phyloP scores from a whole-genome alignment of 2,888 invertebrate genomes.

The Nematopogon swammerdamellus region DNA sequence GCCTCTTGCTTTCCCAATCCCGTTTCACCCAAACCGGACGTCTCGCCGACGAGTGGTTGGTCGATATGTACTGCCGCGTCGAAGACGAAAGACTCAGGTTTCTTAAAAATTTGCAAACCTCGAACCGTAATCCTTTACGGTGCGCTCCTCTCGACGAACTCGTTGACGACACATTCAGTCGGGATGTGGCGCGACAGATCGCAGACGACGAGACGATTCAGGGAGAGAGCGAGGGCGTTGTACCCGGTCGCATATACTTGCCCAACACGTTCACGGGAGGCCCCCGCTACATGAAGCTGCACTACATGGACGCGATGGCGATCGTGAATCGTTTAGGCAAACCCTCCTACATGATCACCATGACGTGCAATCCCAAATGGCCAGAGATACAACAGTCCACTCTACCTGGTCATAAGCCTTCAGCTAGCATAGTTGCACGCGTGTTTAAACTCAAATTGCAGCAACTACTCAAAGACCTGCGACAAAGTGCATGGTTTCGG shows the following conservation, averaged over 20 bases:
- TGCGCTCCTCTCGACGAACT: background rate
- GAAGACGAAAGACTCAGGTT: constrained; percentile 6
- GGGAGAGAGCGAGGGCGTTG: constrained; percentile 3
- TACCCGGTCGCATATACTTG: constrained; percentile 5
- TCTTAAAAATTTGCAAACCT: background rate
- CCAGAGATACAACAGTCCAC: constrained; percentile 4
- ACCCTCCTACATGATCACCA: constrained; percentile 4
- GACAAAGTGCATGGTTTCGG: constrained; percentile 4
- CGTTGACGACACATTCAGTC: background rate
- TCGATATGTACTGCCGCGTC: constrained; percentile 8
- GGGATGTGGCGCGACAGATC: background rate
- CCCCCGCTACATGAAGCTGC: constrained; percentile 6
- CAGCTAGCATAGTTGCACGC: background rate
- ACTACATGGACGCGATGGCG: constrained; percentile 7
- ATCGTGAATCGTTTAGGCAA: constrained; percentile 6
- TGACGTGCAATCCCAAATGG: constrained; percentile 6
- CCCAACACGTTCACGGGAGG: constrained; percentile 7
- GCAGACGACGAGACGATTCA: background rate
- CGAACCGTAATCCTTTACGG: background rate
- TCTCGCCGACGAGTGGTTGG: constrained; percentile 8
- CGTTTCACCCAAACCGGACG: constrained; percentile 5
- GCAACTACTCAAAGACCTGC: background rate
- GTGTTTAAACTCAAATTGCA: background rate
- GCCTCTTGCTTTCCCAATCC: constrained; percentile 4
- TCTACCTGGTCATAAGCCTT: background rate